Percentiles rank a stretch among this genome's conserved stretches.
phyloP scores from a whole-genome alignment of 2,888 invertebrate genomes.

The Epinotia nisella region DNA sequence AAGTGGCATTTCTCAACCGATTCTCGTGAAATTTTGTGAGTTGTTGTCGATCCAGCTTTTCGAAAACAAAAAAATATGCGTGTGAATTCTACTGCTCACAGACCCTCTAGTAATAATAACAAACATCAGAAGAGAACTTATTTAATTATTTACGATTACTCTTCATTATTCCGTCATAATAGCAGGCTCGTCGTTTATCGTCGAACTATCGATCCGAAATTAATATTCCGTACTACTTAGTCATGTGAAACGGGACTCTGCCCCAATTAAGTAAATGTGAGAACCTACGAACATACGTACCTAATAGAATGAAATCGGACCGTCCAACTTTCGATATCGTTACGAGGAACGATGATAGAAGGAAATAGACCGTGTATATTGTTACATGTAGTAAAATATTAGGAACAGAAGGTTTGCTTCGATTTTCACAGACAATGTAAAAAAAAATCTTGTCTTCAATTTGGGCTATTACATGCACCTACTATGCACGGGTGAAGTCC shows the following conservation, averaged over 20 bases:
- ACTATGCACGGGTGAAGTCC: too few relatives aligned
- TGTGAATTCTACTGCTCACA: too few relatives aligned
- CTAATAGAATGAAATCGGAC: slow-evolving; percentile 26
- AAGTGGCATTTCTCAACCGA: too few relatives aligned
- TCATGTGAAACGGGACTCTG: slow-evolving; percentile 15
- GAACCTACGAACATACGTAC: slow-evolving; percentile 32
- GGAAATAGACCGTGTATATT: slow-evolving; percentile 19
- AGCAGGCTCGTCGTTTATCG: not conserved
- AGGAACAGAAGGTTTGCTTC: slow-evolving; percentile 1
- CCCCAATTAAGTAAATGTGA: slow-evolving; percentile 29
- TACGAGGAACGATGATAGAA: slow-evolving; percentile 18
- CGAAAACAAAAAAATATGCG: too few relatives aligned
- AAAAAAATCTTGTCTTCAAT: too few relatives aligned
- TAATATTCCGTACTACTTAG: not conserved
- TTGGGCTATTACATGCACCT: too few relatives aligned
- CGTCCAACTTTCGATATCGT: slow-evolving; percentile 27
- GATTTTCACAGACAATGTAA: too few relatives aligned
- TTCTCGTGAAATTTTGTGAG: too few relatives aligned
- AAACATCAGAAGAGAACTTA: too few relatives aligned
- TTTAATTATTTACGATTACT: not conserved
- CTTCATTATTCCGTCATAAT: not conserved
- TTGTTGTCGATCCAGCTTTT: too few relatives aligned
- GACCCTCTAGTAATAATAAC: too few relatives aligned
- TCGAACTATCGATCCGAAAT: slow-evolving; percentile 9
- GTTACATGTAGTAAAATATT: slow-evolving; percentile 7